Base-by-base conservation (phyloP, 37 sponge, comb jelly and placozoan species). In the Hormiphora californensis region DNA sequence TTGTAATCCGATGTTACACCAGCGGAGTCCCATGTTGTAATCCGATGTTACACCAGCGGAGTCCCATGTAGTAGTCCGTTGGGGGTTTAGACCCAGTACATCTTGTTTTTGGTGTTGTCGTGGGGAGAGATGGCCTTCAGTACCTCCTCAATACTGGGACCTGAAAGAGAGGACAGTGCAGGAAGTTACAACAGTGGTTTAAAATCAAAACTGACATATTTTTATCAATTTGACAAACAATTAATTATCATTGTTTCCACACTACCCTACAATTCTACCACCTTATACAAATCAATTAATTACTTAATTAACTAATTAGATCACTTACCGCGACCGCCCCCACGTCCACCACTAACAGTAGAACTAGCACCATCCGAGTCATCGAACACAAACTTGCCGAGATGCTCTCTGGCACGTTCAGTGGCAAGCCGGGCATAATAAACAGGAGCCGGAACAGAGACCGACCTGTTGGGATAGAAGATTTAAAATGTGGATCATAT, bases 391-490 rank as follows among this genome's bases (percentile, higher is more conserved):
- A 43, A 73, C 81, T 73, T 73, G 46, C 28, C 35, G 46, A 73
- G 81, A 40, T 73, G 81, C 30, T n/a, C 46, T 11, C 81, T n/a
- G 27, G 88, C 88, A 9, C 88, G 44, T 33, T 68, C 67, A 22
- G 88, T 69, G 0, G 69, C 88, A 43, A 67, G 54, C 19, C 46
- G 78, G 0, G 88, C 88, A 38, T 88, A 69, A 55, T 88, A 88
- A 9, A 40, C 49, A 5, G 88, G 88, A 9, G 88, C 88, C 5
- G 88, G 88, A 35, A 88, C 46, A 39, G 88, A 88, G 5, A 88
- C 88, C 2, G 88, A 67, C 33, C 81, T 73, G 81, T 1, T 7
- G 21, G 39, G 8, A 46, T n/a, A n/a, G n/a, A n/a, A n/a, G n/a
- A n/a, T n/a, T n/a, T n/a, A n/a, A n/a, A n/a, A n/a, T n/a, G n/a